A percentile compares a stretch with the other conserved stretches of the same genome.
Evolutionary conservation across 2,888 invertebrate genomes (phyloP).

Genomic region (Adelognathus sp.): DNA sequence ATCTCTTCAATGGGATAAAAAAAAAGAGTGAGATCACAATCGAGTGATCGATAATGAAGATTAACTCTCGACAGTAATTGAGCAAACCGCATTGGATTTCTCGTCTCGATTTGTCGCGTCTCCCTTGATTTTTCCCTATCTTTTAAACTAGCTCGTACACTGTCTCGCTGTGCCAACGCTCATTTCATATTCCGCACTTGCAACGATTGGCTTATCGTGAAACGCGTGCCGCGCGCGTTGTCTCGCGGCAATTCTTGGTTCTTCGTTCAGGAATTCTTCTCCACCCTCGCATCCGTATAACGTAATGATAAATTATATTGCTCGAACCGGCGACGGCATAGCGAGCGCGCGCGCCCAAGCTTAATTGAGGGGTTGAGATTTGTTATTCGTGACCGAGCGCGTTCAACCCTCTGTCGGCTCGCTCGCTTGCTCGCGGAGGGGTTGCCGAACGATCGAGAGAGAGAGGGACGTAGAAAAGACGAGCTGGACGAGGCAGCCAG

Average conservation of each 20-base stretch:
- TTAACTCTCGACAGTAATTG: neutral
- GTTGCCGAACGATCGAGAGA: neutral
- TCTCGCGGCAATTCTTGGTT: neutral
- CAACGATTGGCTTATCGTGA: slow-evolving; percentile 14
- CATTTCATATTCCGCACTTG: slow-evolving; percentile 23
- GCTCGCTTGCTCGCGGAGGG: no score
- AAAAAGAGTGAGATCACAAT: neutral
- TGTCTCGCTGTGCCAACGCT: neutral
- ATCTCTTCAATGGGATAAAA: no score
- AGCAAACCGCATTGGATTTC: neutral
- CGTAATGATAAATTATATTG: slow-evolving; percentile 55
- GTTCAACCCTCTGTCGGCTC: slow-evolving; percentile 45
- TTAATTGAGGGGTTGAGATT: slow-evolving; percentile 60
- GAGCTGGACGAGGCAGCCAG: slow-evolving; percentile 11
- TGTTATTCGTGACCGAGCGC: slow-evolving; percentile 56
- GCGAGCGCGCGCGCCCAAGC: slow-evolving; percentile 26
- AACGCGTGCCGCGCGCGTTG: neutral
- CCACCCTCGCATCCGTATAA: slow-evolving; percentile 23
- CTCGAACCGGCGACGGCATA: slow-evolving; percentile 27
- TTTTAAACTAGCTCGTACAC: neutral
- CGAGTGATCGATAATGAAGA: neutral
- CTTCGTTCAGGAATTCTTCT: slow-evolving; percentile 48
- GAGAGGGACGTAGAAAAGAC: neutral
- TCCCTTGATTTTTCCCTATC: neutral
- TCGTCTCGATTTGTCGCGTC: neutral